A percentile compares a stretch with the other conserved stretches of the same genome.
These are phyloP conservation scores for Pelagia noctiluca DNA, from an alignment of 30 jellyfish, hydroid and myxozoan species.

Conservation along the genomic window DNA sequence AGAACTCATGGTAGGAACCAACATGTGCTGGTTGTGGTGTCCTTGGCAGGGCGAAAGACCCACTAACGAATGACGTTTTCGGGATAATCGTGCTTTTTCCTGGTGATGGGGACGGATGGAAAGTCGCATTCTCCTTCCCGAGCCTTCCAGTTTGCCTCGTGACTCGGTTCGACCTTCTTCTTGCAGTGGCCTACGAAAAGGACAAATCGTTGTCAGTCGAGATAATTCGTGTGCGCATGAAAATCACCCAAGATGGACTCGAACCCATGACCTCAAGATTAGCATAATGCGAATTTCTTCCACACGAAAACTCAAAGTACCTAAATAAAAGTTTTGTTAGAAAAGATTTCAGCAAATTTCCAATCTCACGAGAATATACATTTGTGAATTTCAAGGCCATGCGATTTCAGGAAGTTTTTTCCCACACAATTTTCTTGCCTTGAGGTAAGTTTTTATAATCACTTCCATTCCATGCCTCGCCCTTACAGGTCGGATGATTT, in stretches of 20 bases:
- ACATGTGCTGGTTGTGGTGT: slow-evolving; percentile 59
- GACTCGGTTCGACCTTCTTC: slow-evolving; percentile 54
- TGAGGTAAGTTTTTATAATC: too few species aligned
- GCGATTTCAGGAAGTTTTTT: too few species aligned
- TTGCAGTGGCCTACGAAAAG: slow-evolving; percentile 29
- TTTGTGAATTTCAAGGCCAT: too few species aligned
- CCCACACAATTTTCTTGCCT: too few species aligned
- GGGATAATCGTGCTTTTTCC: slow-evolving; percentile 28
- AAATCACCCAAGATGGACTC: not conserved
- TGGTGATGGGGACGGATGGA: slow-evolving; percentile 64
- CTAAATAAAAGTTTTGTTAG: not conserved
- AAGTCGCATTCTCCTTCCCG: slow-evolving; percentile 35
- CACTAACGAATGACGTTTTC: slow-evolving; percentile 51
- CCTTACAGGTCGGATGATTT: too few species aligned
- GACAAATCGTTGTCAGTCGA: not conserved
- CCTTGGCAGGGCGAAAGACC: slow-evolving; percentile 35
- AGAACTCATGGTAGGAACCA: slow-evolving; percentile 73
- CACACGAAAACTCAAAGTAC: too few species aligned
- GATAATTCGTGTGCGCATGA: not conserved
- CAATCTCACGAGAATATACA: not conserved
- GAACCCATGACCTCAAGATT: too few species aligned
- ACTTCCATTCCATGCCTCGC: too few species aligned
- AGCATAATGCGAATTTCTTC: too few species aligned
- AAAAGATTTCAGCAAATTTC: not conserved
- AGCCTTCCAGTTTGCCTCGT: slow-evolving; percentile 13